A percentile compares a stretch with the other conserved stretches of the same genome.
These are phyloP conservation scores for Spodoptera frugiperda DNA, from an alignment of 1,140 invertebrate genomes.

Conservation along the genomic window DNA sequence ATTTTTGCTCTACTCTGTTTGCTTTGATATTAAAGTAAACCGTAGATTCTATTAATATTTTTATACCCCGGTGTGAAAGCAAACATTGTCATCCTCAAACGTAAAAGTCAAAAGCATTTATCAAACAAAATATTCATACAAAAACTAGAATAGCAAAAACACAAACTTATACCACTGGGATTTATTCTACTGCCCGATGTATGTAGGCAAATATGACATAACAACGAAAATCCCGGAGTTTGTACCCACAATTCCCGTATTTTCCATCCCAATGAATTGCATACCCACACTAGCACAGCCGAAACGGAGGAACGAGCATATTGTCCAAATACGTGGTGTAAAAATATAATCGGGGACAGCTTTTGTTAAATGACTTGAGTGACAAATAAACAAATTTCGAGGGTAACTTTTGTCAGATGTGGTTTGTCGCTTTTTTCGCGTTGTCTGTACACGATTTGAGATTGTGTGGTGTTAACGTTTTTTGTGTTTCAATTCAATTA, in stretches of 20 bases:
- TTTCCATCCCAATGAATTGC: slow-evolving; percentile 27
- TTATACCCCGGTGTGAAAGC: no score
- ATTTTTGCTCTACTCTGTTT: no score
- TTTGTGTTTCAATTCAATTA: slow-evolving; percentile 34
- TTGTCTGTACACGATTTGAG: slow-evolving; percentile 8
- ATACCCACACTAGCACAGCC: slow-evolving; percentile 10
- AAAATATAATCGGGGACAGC: slow-evolving; percentile 28
- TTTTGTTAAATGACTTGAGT: slow-evolving; percentile 49
- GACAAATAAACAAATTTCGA: slow-evolving; percentile 44
- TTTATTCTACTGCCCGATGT: slow-evolving; percentile 4
- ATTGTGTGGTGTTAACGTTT: neutral
- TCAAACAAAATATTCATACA: slow-evolving; percentile 5
- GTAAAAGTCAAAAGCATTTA: neutral
- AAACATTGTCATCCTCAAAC: no score
- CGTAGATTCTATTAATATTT: no score
- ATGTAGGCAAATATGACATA: slow-evolving; percentile 26
- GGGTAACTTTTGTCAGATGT: slow-evolving; percentile 21
- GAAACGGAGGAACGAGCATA: slow-evolving; percentile 13
- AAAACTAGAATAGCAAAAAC: slow-evolving; percentile 4
- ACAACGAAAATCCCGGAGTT: slow-evolving; percentile 29
- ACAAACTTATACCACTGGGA: slow-evolving; percentile 11
- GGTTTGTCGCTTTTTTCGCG: slow-evolving; percentile 26
- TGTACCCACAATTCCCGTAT: slow-evolving; percentile 27
- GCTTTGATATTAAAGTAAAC: no score
- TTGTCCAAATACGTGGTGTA: slow-evolving; percentile 16